Base-by-base conservation (phyloP, 2,888 invertebrate species). In the Euzophera pinguis region DNA sequence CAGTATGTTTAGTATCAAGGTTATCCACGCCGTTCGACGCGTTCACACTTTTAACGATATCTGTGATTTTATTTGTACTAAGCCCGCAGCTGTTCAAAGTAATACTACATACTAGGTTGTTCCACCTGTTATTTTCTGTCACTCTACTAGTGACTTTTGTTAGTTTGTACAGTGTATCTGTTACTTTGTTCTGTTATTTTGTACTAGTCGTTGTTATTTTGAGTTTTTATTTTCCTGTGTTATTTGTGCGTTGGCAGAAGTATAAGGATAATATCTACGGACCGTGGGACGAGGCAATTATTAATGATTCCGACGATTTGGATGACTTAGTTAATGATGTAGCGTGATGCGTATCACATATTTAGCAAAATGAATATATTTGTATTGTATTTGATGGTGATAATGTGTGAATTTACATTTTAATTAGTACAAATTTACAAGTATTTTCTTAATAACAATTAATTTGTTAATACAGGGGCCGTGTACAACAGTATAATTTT, bases 231-330 rank as follows among this genome's bases (percentile, higher is more conserved):
- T 96, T 95, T 72, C 97, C 97, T 0, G 73, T 92, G 2, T 91
- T 94, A 75, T 97, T 96, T 84, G 93, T 95, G 0, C 87, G 83
- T 50, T 95, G 94, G 90, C 96, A 96, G 71, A 93, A 90, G 35
- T 94, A 94, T 74, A 97, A 97, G 73, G 94, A 95, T 69, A 99
- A 98, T 80, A 98, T 98, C 58, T 95, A 98, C 81, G 99, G 99
- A 0, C 99, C 99, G 0, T 99, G 99, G 99, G 99, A 99, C 80
- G 99, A 99, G 76, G 99, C 99, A 9, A 88, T 96, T 64, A 93
- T 94, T 59, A 93, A 92, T 69, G 93, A 93, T 81, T 87, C 91
- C 0, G 92, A 92, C 68, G 91, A 90, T 71, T 75, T 92, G 4
- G 85, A 89, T 10, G 87, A 88, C 9, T 77, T 73, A 62, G 66